Base-by-base conservation (phyloP, 2,113 vertebrate species). In the Elanoides forficatus region DNA sequence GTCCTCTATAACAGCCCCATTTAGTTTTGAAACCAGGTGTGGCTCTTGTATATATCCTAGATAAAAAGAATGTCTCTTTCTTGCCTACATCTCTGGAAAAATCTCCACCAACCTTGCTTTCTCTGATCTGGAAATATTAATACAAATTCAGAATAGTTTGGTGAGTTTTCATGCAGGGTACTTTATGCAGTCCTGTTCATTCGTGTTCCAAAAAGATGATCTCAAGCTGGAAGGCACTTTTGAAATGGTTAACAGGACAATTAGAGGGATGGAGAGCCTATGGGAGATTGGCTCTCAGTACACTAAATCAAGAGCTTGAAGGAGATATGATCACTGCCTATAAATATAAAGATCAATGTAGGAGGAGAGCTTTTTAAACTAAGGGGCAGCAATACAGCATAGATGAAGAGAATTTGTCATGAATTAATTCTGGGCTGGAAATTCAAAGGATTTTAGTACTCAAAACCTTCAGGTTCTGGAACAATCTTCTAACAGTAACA, bases 331-430 rank as follows among this genome's bases (percentile, higher is more conserved):
- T 93, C 87, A 80, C 84, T 87, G 84, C 66, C 95, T 96, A 94
- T 94, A 94, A 96, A 89, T 95, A 94, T 60, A 95, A 95, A 96
- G 90, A 96, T 96, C 96, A 79, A 83, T 94, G 87, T 93, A 95
- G 91, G 78, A 94, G 53, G 62, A 87, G 90, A 96, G 84, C 56
- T 95, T 90, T 96, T 94, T 79, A 95, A 96, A 79, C 73, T 87
- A 84, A 96, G 95, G 90, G 90, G 73, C 70, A 94, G 56, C 76
- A 82, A 66, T 63, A 75, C 58, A 90, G 56, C 65, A 60, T 12
- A 82, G 70, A 85, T 52, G 43, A 89, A 87, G 65, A 75, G 60
- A 85, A 94, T 74, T 72, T 94, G 78, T 48, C 62, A 84, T 89
- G 34, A 96, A 81, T 94, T 87, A 81, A 60, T 85, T 87, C 40